phyloP scores from a whole-genome alignment of 2,797 vertebrate genomes.

The Balearica regulorum region DNA sequence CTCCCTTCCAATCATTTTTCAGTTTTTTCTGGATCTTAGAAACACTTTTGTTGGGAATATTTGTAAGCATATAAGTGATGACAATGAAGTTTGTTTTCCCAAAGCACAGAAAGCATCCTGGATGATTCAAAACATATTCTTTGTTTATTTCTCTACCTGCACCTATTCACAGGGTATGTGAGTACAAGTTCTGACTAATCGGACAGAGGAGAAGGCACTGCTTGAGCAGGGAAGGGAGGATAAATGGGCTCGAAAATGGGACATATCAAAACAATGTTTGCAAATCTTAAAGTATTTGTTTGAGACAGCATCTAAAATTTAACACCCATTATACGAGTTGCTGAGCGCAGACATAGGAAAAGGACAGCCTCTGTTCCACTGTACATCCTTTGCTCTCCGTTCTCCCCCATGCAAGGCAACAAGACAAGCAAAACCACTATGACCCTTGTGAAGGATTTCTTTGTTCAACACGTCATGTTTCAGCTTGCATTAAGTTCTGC shows the following conservation, averaged over 20 bases:
- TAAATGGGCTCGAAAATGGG: not conserved
- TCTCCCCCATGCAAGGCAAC: not conserved
- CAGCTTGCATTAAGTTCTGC: not conserved
- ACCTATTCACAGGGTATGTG: not conserved
- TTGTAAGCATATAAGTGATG: not conserved
- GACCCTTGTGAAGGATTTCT: not conserved
- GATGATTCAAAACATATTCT: not conserved
- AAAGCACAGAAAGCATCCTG: not conserved
- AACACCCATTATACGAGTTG: not conserved
- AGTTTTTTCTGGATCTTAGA: constrained; percentile 15
- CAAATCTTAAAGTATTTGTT: not conserved
- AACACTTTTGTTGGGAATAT: constrained; percentile 32
- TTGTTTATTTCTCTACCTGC: constrained; percentile 5
- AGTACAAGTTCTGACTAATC: not conserved
- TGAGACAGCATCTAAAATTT: not conserved
- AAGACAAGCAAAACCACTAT: not conserved
- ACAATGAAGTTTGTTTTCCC: constrained; percentile 13
- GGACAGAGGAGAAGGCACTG: not conserved
- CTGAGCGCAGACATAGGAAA: not conserved
- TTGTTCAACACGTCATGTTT: not conserved
- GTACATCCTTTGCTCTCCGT: not conserved
- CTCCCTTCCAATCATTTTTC: constrained; percentile 17
- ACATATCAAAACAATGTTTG: not conserved
- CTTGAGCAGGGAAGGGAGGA: not conserved
- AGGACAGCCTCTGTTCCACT: not conserved